Evolutionary conservation across 2,113 vertebrate genomes (phyloP).

Genomic region (Elachura formosa): DNA sequence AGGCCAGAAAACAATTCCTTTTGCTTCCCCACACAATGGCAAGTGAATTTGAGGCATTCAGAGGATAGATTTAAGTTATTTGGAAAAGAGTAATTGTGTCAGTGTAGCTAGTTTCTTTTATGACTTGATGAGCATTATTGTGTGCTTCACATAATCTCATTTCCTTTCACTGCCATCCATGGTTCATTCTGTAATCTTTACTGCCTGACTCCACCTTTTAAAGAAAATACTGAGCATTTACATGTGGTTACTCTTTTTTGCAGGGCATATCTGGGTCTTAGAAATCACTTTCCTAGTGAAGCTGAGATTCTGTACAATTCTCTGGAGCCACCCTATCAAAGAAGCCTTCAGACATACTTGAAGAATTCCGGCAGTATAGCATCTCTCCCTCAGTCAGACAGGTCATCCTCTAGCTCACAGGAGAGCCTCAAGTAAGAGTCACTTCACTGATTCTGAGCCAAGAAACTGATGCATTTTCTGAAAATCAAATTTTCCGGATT

Average conservation of each 20-base stretch:
- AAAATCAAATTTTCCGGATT: background rate
- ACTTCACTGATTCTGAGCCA: background rate
- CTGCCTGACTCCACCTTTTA: background rate
- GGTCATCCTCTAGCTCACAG: conserved; percentile 96
- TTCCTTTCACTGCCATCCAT: background rate
- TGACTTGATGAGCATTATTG: background rate
- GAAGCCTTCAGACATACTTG: conserved; percentile 87
- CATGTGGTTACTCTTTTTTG: conserved; percentile 13
- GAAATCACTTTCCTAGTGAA: conserved; percentile 90
- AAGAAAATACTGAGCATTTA: background rate
- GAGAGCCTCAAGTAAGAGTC: conserved; percentile 95
- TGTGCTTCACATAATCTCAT: background rate
- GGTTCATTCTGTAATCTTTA: background rate
- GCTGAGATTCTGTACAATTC: conserved; percentile 89
- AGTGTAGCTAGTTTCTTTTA: background rate
- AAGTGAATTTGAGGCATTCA: background rate
- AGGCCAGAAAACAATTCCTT: background rate
- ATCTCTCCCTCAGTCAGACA: conserved; percentile 94
- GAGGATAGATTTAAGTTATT: background rate
- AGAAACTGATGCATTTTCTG: background rate
- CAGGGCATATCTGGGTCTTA: conserved; percentile 92
- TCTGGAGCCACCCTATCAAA: conserved; percentile 91
- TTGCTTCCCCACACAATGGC: background rate
- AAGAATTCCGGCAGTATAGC: conserved; percentile 91
- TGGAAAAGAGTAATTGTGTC: background rate